A percentile compares a stretch with the other conserved stretches of the same genome.
These are phyloP conservation scores for Hypotaenidia philippensis DNA, from an alignment of 2,797 vertebrate species.

Conservation along the genomic window DNA sequence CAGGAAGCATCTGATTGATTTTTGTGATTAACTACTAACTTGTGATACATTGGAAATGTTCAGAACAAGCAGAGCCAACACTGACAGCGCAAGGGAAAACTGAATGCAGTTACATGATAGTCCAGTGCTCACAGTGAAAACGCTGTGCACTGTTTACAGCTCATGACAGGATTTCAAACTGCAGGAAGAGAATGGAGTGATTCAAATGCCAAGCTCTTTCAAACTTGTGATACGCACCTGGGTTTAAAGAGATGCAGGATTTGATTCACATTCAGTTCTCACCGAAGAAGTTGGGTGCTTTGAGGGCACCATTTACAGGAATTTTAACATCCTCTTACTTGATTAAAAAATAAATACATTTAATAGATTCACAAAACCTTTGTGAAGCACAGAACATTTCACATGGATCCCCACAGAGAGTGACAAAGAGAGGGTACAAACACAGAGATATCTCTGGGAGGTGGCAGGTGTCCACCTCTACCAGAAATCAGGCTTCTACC, in stretches of 20 bases:
- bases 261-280: neutral
- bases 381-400: neutral
- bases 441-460: neutral
- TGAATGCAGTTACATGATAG: neutral
- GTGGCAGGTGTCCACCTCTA: neutral
- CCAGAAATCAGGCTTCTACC: neutral
- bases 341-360: neutral
- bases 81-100: neutral
- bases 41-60: neutral
- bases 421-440: neutral
- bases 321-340: neutral
- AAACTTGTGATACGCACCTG: neutral
- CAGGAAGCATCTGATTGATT: neutral
- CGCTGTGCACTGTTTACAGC: neutral
- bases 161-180: neutral
- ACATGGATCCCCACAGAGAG: neutral
- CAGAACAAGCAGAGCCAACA: neutral
- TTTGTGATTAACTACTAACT: neutral
- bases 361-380: neutral
- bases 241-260: neutral
- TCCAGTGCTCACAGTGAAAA: neutral
- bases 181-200: neutral
- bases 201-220: neutral
- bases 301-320: neutral
- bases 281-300: neutral